A percentile compares a stretch with the other conserved stretches of the same genome.
phyloP scores from a whole-genome alignment of 2,113 vertebrate species.

The Plectropomus leopardus region DNA sequence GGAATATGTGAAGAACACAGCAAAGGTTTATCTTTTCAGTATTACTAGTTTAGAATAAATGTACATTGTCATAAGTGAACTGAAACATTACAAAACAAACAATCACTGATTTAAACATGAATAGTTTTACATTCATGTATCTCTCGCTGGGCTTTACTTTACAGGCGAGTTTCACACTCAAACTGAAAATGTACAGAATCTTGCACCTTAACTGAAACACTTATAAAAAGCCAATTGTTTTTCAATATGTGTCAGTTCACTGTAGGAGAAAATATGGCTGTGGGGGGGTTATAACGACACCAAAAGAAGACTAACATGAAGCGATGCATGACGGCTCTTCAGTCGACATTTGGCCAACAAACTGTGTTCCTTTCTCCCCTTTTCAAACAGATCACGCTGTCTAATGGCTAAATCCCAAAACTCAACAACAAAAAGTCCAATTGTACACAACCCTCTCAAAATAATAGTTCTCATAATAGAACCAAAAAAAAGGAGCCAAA shows the following conservation, averaged over 20 bases:
- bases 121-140: slow-evolving; percentile 78
- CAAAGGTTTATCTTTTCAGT: slow-evolving; percentile 41
- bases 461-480: slow-evolving; percentile 53
- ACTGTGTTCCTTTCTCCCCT: slow-evolving; percentile 35
- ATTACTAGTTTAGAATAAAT: slow-evolving; percentile 36
- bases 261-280: slow-evolving; percentile 19
- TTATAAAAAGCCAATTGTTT: slow-evolving; percentile 20
- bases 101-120: slow-evolving; percentile 72
- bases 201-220: background rate
- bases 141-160: slow-evolving; percentile 57
- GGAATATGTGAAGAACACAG: slow-evolving; percentile 53
- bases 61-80: slow-evolving; percentile 52
- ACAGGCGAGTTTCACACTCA: slow-evolving; percentile 36
- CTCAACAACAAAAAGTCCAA: background rate
- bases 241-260: slow-evolving; percentile 16
- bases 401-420: slow-evolving; percentile 58
- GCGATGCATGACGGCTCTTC: slow-evolving; percentile 48
- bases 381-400: slow-evolving; percentile 34
- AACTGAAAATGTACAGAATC: slow-evolving; percentile 16
- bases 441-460: slow-evolving; percentile 36
- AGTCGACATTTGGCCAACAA: slow-evolving; percentile 42
- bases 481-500: slow-evolving; percentile 45
- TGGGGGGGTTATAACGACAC: slow-evolving; percentile 17
- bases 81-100: slow-evolving; percentile 67
- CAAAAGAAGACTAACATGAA: slow-evolving; percentile 56